phyloP scores from a whole-genome alignment of 2,888 invertebrate species.

The Diarsia brunnea region DNA sequence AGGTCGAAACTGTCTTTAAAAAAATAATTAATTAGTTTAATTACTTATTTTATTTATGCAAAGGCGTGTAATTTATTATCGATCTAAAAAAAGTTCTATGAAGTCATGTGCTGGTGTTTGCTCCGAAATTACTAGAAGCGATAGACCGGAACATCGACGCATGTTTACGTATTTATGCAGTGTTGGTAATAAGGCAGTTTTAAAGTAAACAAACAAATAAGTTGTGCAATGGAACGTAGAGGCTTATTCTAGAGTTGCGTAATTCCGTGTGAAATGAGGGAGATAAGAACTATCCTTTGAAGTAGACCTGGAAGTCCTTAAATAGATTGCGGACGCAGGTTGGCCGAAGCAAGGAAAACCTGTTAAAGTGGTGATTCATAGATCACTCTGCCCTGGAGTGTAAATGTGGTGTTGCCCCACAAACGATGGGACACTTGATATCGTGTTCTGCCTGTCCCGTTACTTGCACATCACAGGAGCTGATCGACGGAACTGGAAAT shows the following conservation, averaged over 20 bases:
- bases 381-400: no score
- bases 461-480: no score
- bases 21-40: constrained; percentile 55
- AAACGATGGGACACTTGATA: no score
- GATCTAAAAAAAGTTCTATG: constrained; percentile 33
- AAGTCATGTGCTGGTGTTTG: constrained; percentile 26
- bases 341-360: no score
- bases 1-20: constrained; percentile 9
- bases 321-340: no score
- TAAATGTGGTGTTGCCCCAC: no score
- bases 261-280: background rate
- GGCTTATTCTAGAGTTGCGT: background rate
- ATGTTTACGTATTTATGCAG: constrained; percentile 46
- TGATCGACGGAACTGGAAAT: no score
- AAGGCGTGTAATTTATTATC: constrained; percentile 52
- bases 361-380: no score
- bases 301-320: no score
- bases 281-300: background rate
- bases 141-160: constrained; percentile 52
- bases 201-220: constrained; percentile 50
- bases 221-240: background rate
- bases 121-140: constrained; percentile 49
- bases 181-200: constrained; percentile 15
- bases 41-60: constrained; percentile 56
- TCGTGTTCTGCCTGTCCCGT: no score